phyloP scores from a whole-genome alignment of 2,113 vertebrate species.

The Stegastes partitus region DNA sequence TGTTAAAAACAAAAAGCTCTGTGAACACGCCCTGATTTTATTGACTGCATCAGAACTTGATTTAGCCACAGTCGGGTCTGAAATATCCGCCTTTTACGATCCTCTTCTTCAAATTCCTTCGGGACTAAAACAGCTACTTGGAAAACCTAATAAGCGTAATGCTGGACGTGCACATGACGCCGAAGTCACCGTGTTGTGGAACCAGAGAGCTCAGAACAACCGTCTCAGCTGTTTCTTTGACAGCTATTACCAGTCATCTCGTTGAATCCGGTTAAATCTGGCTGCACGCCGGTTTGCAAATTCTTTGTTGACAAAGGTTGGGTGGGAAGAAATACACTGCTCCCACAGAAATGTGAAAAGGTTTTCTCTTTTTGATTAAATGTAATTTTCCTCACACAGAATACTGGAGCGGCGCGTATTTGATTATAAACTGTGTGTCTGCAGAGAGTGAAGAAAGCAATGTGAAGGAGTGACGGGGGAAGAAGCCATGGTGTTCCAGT shows the following conservation, averaged over 20 bases:
- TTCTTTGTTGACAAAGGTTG: too few relatives aligned
- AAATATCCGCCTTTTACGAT: too few relatives aligned
- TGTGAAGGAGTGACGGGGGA: neutral
- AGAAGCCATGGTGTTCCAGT: conserved; percentile 28
- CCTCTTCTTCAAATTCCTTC: neutral
- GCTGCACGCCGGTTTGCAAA: too few relatives aligned
- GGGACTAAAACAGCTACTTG: neutral
- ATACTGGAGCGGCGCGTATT: neutral
- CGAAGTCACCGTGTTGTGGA: neutral
- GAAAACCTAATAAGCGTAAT: neutral
- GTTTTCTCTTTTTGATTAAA: neutral
- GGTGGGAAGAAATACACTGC: neutral
- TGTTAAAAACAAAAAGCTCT: too few relatives aligned
- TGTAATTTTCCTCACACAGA: neutral
- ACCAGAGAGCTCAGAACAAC: neutral
- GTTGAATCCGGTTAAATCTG: too few relatives aligned
- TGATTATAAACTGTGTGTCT: neutral
- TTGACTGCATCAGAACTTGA: too few relatives aligned
- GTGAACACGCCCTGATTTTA: too few relatives aligned
- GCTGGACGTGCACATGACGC: neutral
- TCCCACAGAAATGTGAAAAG: conserved; percentile 5
- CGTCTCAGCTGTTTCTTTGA: neutral
- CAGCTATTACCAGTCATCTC: neutral
- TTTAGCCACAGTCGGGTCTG: too few relatives aligned
- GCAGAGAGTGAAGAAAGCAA: neutral